Percentiles rank a stretch among this genome's conserved stretches.
These are phyloP conservation scores for Patella vulgata DNA, from an alignment of 1,140 invertebrate species.

Conservation along the genomic window DNA sequence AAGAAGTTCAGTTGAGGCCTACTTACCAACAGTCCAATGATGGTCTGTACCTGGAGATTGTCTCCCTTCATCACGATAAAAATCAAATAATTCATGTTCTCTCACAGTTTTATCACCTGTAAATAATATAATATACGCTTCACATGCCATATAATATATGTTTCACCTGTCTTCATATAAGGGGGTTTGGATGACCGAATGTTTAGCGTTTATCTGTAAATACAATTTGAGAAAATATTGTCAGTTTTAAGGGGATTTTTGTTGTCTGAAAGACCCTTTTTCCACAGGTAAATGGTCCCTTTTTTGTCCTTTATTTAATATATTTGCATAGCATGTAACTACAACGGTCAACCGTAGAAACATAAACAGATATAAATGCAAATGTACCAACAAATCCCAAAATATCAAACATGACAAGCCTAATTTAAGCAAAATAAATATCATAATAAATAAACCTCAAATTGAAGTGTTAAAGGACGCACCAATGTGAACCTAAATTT, in stretches of 20 bases:
- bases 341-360: no score
- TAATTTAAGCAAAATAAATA: no score
- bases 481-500: no score
- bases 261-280: neutral
- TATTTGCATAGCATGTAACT: no score
- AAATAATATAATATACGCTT: neutral
- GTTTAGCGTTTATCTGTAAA: neutral
- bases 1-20: no score
- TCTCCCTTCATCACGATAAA: constrained; percentile 37
- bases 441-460: no score
- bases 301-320: no score
- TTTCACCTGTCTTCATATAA: neutral
- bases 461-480: no score
- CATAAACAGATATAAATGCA: no score
- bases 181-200: neutral
- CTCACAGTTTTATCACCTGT: constrained; percentile 30
- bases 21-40: constrained; percentile 44
- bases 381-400: no score
- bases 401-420: no score
- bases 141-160: neutral
- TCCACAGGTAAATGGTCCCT: no score
- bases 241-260: neutral
- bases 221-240: neutral
- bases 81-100: constrained; percentile 31
- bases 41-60: constrained; percentile 28